Conservation (phyloP, 2,113 vertebrate genomes). For the Hippolais icterina region DNA sequence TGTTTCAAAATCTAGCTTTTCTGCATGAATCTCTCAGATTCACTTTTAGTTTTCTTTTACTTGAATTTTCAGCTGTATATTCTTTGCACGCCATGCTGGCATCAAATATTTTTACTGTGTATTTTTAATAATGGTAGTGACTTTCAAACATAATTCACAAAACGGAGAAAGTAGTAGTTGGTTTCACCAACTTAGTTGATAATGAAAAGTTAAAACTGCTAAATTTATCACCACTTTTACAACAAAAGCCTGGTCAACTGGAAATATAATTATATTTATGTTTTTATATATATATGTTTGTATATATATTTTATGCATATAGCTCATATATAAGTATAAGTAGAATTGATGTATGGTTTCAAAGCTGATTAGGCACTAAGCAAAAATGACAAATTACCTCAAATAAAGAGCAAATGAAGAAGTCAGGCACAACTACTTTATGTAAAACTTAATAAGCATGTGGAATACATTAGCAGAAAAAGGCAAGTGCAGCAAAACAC, state of each 20-base stretch:
- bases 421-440: not conserved
- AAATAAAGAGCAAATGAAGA: not conserved
- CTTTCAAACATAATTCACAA: not conserved
- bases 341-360: not conserved
- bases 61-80: not conserved
- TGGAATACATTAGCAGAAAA: not conserved
- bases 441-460: not conserved
- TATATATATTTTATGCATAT: not conserved
- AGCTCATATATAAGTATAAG: not conserved
- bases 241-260: not conserved
- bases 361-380: not conserved
- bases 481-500: not conserved
- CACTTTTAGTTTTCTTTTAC: not conserved
- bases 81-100: not conserved
- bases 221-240: not conserved
- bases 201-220: not conserved
- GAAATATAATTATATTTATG: not conserved
- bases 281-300: not conserved
- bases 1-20: not conserved
- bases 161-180: not conserved
- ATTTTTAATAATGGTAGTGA: not conserved
- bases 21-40: not conserved
- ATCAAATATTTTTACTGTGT: not conserved
- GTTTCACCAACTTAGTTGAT: not conserved
- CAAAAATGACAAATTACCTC: not conserved